Evolutionary conservation across 2,888 invertebrate genomes (phyloP).

Genomic region (Drosophila phalerata): DNA sequence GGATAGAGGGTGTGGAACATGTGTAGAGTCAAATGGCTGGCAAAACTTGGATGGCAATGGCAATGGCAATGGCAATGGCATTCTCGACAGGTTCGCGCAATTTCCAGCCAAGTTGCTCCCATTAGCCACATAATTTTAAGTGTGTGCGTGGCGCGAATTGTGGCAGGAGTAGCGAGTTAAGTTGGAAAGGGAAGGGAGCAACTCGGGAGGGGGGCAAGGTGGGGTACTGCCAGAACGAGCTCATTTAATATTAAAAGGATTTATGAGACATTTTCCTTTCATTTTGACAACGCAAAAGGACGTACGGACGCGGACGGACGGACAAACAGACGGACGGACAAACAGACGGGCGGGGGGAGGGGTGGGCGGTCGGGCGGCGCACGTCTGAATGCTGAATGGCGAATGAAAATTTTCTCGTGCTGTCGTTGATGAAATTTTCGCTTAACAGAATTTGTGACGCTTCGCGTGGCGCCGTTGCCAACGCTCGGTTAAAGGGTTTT

Average conservation of each 20-base stretch:
- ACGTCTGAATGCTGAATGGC: constrained; percentile 65
- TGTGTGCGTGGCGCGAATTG: constrained; percentile 70
- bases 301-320: constrained; percentile 38
- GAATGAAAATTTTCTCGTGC: constrained; percentile 67
- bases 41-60: constrained; percentile 45
- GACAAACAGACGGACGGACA: not conserved
- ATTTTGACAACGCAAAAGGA: constrained; percentile 79
- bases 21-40: constrained; percentile 50
- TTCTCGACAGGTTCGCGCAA: constrained; percentile 70
- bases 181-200: not conserved
- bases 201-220: not conserved
- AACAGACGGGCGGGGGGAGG: not conserved
- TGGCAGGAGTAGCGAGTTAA: constrained; percentile 2
- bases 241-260: constrained; percentile 84
- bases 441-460: constrained; percentile 82
- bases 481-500: constrained; percentile 79
- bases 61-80: constrained; percentile 42
- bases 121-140: constrained; percentile 81
- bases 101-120: constrained; percentile 81
- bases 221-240: constrained; percentile 58
- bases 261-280: constrained; percentile 84
- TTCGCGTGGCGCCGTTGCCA: constrained; percentile 49
- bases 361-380: constrained; percentile 12
- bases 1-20: constrained; percentile 39
- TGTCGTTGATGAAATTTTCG: constrained; percentile 81